Percentiles rank a stretch among this genome's conserved stretches.
phyloP scores from a whole-genome alignment of 2,888 invertebrate genomes.

The Amphimallon solstitiale region DNA sequence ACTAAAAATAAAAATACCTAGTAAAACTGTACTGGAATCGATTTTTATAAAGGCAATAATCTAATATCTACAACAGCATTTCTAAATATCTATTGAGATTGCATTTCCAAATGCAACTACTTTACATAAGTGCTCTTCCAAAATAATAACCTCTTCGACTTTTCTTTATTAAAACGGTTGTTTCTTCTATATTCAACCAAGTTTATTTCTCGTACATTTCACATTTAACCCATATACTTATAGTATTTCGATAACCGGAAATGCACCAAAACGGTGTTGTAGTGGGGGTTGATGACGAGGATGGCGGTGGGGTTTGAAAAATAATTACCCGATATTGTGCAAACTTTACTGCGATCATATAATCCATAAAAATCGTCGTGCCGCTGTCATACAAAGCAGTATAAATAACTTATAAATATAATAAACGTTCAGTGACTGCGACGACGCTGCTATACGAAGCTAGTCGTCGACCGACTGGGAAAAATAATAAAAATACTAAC shows the following conservation, averaged over 20 bases:
- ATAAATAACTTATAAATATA: conserved; percentile 34
- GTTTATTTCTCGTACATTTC: background rate
- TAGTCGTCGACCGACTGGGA: conserved; percentile 6
- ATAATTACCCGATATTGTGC: conserved; percentile 24
- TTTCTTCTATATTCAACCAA: conserved; percentile 7
- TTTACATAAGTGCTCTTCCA: conserved; percentile 24
- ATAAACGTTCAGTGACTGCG: conserved; percentile 27
- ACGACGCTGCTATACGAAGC: conserved; percentile 6
- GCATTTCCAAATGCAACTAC: conserved; percentile 8
- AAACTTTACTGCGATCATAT: conserved; percentile 21
- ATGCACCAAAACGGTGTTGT: background rate
- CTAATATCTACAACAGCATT: background rate
- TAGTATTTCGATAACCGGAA: background rate
- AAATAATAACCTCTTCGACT: conserved; percentile 16
- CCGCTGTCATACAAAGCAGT: conserved; percentile 12
- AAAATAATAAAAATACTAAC: conserved; percentile 31
- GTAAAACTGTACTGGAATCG: background rate
- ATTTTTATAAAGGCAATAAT: conserved; percentile 8
- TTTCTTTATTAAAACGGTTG: conserved; percentile 14
- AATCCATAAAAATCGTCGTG: conserved; percentile 30
- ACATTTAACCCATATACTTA: background rate
- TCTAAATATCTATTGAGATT: conserved; percentile 10
- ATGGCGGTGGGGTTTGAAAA: background rate
- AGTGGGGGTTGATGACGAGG: no score
- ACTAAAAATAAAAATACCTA: no score